A percentile compares a stretch with the other conserved stretches of the same genome.
These are phyloP conservation scores for Megaleporinus macrocephalus DNA, from an alignment of 2,113 vertebrate species.

Conservation along the genomic window DNA sequence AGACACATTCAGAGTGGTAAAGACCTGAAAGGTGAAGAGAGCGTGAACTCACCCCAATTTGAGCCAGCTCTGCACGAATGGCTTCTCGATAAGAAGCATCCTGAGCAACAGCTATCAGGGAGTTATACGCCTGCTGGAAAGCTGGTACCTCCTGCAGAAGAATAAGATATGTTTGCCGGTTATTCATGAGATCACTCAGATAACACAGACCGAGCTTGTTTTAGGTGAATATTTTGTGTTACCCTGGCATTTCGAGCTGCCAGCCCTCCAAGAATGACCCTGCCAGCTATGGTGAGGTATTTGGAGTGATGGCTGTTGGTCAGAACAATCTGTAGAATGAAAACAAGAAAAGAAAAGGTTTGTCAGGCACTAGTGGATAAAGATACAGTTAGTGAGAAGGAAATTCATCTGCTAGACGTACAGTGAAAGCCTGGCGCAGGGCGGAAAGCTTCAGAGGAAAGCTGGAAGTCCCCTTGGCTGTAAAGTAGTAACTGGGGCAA, in stretches of 20 bases:
- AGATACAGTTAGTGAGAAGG: no score
- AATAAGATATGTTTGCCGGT: background rate
- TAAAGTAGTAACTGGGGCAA: no score
- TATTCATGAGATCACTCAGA: background rate
- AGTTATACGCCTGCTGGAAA: background rate
- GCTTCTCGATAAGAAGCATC: background rate
- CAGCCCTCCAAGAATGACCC: background rate
- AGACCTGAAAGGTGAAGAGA: background rate
- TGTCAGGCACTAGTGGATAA: background rate
- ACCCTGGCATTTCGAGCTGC: background rate
- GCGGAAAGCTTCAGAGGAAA: no score
- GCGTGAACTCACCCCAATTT: background rate
- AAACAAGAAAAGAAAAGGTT: background rate
- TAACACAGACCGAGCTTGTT: background rate
- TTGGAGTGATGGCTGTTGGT: background rate
- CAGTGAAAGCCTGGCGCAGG: no score
- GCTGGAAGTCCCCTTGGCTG: no score
- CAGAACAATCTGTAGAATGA: background rate
- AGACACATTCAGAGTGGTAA: background rate
- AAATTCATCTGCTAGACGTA: no score
- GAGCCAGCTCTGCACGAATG: background rate
- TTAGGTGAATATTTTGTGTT: background rate
- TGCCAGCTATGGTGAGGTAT: background rate
- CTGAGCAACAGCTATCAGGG: background rate
- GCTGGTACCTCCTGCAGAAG: background rate